These are phyloP conservation scores for Paracanthobrama guichenoti DNA, from an alignment of 2,113 vertebrate genomes.

Conservation along the genomic window DNA sequence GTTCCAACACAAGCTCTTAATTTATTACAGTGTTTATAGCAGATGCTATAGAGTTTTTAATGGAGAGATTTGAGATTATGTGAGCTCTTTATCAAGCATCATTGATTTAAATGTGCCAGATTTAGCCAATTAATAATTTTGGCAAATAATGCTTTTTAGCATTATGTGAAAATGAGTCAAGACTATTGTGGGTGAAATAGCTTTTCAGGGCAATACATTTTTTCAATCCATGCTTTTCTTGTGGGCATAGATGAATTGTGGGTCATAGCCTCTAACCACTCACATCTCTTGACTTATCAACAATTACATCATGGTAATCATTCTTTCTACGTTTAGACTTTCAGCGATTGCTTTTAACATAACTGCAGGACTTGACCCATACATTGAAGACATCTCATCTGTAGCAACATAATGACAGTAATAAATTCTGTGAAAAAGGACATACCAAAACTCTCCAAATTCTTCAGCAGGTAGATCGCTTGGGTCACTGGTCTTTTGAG, in stretches of 20 bases:
- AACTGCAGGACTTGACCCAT: slow-evolving; percentile 34
- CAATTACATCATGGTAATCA: slow-evolving; percentile 59
- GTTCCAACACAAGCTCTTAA: neutral
- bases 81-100: neutral
- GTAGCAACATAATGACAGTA: neutral
- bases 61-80: neutral
- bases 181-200: neutral
- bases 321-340: slow-evolving; percentile 48
- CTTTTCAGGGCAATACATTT: slow-evolving; percentile 43
- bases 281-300: slow-evolving; percentile 56
- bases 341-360: slow-evolving; percentile 55
- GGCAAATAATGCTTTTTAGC: neutral
- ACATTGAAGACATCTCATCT: slow-evolving; percentile 49
- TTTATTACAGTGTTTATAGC: neutral
- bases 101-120: neutral
- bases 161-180: neutral
- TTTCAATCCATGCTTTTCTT: neutral
- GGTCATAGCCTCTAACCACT: slow-evolving; percentile 41
- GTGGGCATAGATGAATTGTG: slow-evolving; percentile 25
- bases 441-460: slow-evolving; percentile 5
- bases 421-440: slow-evolving; percentile 9
- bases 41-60: neutral
- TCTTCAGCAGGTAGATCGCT: neutral
- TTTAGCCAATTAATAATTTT: neutral
- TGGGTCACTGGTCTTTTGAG: slow-evolving; percentile 26